Percentiles rank a stretch among this genome's conserved stretches.
These are phyloP conservation scores for Petroica traversi DNA, from an alignment of 2,113 vertebrate genomes.

Conservation along the genomic window DNA sequence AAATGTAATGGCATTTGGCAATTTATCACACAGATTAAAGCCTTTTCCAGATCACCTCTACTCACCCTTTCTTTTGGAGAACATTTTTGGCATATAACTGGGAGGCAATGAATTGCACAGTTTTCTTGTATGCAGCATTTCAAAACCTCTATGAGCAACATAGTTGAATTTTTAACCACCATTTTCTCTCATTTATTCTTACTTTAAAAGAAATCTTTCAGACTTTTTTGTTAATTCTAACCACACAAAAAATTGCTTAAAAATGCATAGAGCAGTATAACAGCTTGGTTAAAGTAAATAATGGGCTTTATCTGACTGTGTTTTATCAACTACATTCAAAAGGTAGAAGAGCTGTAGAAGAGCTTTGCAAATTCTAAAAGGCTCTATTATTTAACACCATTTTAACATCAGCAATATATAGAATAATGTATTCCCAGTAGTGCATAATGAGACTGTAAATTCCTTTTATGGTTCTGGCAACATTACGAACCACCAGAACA, in stretches of 20 bases:
- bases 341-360: conserved; percentile 44
- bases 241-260: neutral
- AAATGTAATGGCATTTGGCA: conserved; percentile 70
- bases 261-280: neutral
- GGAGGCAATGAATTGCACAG: neutral
- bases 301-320: conserved; percentile 37
- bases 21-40: conserved; percentile 74
- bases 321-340: conserved; percentile 51
- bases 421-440: conserved; percentile 17
- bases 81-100: conserved; percentile 41
- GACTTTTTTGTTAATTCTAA: neutral
- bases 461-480: conserved; percentile 59
- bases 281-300: conserved; percentile 17
- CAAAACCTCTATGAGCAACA: neutral
- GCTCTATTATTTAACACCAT: conserved; percentile 42
- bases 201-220: neutral
- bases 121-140: conserved; percentile 33
- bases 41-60: conserved; percentile 61
- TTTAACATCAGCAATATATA: conserved; percentile 49
- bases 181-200: neutral
- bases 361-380: conserved; percentile 58
- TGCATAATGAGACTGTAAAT: conserved; percentile 69
- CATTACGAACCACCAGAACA: conserved; percentile 25
- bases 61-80: conserved; percentile 63
- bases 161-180: neutral